Conservation (phyloP, 1,140 invertebrate species). For the Heliconius hermathena region DNA sequence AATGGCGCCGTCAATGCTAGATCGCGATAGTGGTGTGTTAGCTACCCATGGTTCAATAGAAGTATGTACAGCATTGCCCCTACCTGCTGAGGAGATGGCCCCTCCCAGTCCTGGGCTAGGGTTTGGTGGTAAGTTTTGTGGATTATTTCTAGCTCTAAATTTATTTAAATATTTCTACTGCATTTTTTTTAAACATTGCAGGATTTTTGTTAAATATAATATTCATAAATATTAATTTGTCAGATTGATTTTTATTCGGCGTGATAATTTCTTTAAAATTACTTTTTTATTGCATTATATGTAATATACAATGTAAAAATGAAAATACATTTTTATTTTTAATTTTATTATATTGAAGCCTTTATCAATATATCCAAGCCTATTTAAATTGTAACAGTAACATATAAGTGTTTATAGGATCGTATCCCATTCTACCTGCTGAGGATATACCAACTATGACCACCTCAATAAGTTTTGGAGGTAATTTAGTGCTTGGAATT, state of each 20-base stretch:
- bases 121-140: constrained; percentile 62
- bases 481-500: constrained; percentile 12
- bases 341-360: no score
- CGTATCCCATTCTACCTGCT: constrained; percentile 14
- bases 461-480: constrained; percentile 14
- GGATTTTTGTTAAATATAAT: no score
- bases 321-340: no score
- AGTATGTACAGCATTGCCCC: constrained; percentile 52
- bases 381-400: neutral
- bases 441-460: constrained; percentile 15
- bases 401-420: constrained; percentile 20
- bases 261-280: no score
- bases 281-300: no score
- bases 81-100: constrained; percentile 67
- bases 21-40: constrained; percentile 58
- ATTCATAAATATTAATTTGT: no score
- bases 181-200: no score
- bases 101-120: constrained; percentile 69
- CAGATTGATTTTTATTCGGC: no score
- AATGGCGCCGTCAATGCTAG: constrained; percentile 72
- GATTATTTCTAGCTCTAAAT: no score
- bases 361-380: neutral
- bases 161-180: no score
- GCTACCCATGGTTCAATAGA: constrained; percentile 55
- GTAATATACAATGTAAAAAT: no score